Evolutionary conservation across 2,888 invertebrate species (phyloP).

Genomic region (Aricia artaxerxes): DNA sequence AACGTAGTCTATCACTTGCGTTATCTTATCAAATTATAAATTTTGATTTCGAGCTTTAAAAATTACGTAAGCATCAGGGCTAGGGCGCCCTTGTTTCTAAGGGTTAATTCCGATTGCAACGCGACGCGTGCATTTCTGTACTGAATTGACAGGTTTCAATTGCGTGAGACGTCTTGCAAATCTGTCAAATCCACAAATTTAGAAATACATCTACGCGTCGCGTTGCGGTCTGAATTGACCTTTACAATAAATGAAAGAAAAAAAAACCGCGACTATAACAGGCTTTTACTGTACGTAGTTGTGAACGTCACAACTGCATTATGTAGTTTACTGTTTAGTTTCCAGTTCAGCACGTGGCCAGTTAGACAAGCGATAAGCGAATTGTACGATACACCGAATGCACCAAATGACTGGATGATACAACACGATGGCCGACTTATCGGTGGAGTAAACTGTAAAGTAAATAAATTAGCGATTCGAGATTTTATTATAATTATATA

Average conservation of each 20-base stretch:
- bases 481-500: neutral
- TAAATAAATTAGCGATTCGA: neutral
- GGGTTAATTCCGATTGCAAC: no score
- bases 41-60: no score
- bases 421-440: neutral
- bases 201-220: no score
- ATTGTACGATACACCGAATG: neutral
- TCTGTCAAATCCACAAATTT: no score
- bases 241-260: neutral
- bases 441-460: neutral
- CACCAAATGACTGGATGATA: neutral
- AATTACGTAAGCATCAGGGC: no score
- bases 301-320: neutral
- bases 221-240: no score
- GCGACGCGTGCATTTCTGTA: no score
- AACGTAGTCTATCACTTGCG: no score
- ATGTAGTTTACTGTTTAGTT: neutral
- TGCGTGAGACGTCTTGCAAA: no score
- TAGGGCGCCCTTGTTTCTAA: no score
- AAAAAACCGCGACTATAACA: neutral
- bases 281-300: neutral
- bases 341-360: conserved; percentile 8
- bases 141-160: no score
- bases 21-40: no score
- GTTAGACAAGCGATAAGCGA: neutral